These are phyloP conservation scores for Conomelus anceps DNA, from an alignment of 2,888 invertebrate genomes.

Conservation along the genomic window DNA sequence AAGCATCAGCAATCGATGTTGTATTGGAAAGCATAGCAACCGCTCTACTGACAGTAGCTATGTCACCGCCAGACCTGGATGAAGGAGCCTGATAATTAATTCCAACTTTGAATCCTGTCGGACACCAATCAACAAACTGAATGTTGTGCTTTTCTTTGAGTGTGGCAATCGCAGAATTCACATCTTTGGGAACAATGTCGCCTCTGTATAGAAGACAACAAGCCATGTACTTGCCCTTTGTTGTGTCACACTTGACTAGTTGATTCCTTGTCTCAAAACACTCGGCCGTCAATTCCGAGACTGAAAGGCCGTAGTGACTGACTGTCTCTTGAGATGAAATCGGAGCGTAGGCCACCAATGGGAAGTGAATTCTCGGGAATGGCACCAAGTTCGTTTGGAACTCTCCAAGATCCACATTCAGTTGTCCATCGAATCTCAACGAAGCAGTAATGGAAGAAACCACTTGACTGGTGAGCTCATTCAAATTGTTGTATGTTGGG, in stretches of 20 bases:
- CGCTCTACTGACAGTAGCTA: slow-evolving; percentile 49
- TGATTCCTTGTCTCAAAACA: slow-evolving; percentile 85
- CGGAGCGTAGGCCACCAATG: slow-evolving; percentile 64
- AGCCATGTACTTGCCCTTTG: slow-evolving; percentile 34
- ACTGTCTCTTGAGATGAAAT: slow-evolving; percentile 66
- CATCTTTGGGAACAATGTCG: slow-evolving; percentile 32
- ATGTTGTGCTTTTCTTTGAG: slow-evolving; percentile 42
- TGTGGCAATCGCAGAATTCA: slow-evolving; percentile 29
- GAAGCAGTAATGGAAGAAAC: slow-evolving; percentile 79
- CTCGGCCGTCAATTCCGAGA: slow-evolving; percentile 75
- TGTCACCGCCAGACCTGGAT: slow-evolving; percentile 48
- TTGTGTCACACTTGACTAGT: slow-evolving; percentile 84
- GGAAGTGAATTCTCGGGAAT: slow-evolving; percentile 88
- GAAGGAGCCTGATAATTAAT: slow-evolving; percentile 70
- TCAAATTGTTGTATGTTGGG: slow-evolving; percentile 52
- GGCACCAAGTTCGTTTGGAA: slow-evolving; percentile 73
- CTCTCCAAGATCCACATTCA: slow-evolving; percentile 55
- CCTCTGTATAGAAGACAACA: slow-evolving; percentile 34
- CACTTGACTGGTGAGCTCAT: slow-evolving; percentile 48
- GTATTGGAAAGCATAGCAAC: slow-evolving; percentile 76
- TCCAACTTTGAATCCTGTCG: slow-evolving; percentile 58
- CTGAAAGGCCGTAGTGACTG: slow-evolving; percentile 67
- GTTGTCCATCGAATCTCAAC: slow-evolving; percentile 77
- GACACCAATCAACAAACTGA: slow-evolving; percentile 55
- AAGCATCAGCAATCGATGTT: slow-evolving; percentile 55